Evolutionary conservation across 2,888 invertebrate species (phyloP).

Genomic region (Muschampia plurimacula): DNA sequence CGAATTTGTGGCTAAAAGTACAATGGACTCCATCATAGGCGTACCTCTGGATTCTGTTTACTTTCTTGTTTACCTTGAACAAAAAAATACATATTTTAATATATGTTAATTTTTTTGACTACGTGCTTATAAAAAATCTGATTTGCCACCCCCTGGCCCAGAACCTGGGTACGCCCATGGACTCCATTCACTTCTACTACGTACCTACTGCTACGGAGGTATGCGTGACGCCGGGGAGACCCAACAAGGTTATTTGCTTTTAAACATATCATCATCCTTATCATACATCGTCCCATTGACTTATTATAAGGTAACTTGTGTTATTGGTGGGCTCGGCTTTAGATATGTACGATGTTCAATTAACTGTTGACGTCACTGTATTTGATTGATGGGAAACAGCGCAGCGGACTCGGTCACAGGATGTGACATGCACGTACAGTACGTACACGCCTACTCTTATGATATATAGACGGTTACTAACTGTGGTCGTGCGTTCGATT

Average conservation of each 20-base stretch:
- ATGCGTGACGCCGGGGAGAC: background rate
- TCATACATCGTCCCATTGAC: conserved; percentile 2
- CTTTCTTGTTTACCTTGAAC: too few species aligned
- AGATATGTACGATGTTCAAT: conserved; percentile 57
- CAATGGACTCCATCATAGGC: too few species aligned
- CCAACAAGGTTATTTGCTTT: background rate
- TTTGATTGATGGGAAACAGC: conserved; percentile 35
- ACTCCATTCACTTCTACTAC: too few species aligned
- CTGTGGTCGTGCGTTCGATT: background rate
- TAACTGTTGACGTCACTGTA: conserved; percentile 54
- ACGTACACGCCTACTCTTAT: conserved; percentile 24
- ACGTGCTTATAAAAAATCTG: too few species aligned
- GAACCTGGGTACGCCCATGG: too few species aligned
- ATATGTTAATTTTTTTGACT: too few species aligned
- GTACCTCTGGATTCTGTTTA: too few species aligned
- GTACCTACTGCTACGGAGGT: background rate
- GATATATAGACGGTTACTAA: too few species aligned
- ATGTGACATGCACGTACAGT: conserved; percentile 21
- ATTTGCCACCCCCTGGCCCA: too few species aligned
- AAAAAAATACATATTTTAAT: too few species aligned
- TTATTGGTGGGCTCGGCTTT: conserved; percentile 32
- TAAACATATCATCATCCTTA: conserved; percentile 8
- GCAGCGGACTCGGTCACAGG: conserved; percentile 21
- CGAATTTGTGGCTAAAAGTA: too few species aligned
- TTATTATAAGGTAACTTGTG: conserved; percentile 23